These are phyloP conservation scores for Mugil cephalus DNA, from an alignment of 2,113 vertebrate genomes.

Conservation along the genomic window DNA sequence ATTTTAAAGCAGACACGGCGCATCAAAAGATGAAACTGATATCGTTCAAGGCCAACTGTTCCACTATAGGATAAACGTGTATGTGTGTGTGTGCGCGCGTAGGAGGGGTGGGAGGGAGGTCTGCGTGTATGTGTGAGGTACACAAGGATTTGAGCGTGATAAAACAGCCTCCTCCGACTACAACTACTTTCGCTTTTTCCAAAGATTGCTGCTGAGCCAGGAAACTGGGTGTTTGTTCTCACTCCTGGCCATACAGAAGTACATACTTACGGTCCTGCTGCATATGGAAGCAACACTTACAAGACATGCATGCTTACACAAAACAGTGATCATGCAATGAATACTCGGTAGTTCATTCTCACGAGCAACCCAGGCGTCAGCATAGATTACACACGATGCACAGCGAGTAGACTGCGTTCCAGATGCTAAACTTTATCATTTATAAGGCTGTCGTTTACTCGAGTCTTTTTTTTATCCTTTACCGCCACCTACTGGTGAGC, in stretches of 20 bases:
- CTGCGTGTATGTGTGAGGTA: slow-evolving; percentile 38
- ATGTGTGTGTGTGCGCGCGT: slow-evolving; percentile 3
- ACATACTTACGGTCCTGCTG: not conserved
- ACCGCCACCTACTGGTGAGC: slow-evolving; percentile 69
- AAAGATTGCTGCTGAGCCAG: not conserved
- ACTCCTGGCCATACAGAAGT: not conserved
- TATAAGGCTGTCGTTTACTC: not conserved
- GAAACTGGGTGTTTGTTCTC: slow-evolving; percentile 4
- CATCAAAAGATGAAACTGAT: slow-evolving; percentile 67
- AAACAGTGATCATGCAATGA: not conserved
- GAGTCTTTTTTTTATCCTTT: slow-evolving; percentile 34
- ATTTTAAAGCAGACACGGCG: slow-evolving; percentile 53
- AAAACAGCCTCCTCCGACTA: slow-evolving; percentile 18
- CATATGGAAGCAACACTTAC: not conserved
- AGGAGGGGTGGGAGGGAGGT: not conserved
- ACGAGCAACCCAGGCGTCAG: not conserved
- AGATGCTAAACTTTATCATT: not conserved
- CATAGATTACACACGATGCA: too few relatives aligned
- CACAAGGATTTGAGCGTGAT: not conserved
- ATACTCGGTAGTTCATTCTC: too few relatives aligned
- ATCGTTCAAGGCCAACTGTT: slow-evolving; percentile 63
- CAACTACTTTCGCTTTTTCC: slow-evolving; percentile 8
- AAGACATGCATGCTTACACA: not conserved
- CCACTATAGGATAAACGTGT: slow-evolving; percentile 15
- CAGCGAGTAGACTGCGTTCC: not conserved